Conservation (phyloP, 2,113 vertebrate genomes). For the Eleginops maclovinus region DNA sequence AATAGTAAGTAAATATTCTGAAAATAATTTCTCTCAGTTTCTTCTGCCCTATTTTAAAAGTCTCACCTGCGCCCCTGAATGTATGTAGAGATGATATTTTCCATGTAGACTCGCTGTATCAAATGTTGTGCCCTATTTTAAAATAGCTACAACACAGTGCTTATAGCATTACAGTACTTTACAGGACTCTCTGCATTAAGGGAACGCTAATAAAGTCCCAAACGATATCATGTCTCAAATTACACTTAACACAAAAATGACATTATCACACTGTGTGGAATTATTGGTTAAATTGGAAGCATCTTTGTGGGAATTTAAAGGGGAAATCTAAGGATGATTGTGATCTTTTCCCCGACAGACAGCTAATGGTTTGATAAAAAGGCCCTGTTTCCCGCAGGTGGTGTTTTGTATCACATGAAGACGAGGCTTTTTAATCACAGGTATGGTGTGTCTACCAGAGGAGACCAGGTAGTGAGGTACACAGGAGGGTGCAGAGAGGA, state of each 20-base stretch:
- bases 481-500: constrained; percentile 21
- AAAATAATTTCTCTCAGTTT: too few relatives aligned
- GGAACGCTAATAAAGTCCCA: constrained; percentile 12
- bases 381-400: background rate
- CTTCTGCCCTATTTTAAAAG: too few relatives aligned
- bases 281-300: background rate
- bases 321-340: background rate
- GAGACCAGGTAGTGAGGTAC: constrained; percentile 23
- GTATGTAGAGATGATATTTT: background rate
- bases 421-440: constrained; percentile 66
- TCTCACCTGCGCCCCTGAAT: too few relatives aligned
- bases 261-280: background rate
- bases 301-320: background rate
- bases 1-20: too few relatives aligned
- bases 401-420: background rate
- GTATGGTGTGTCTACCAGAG: background rate
- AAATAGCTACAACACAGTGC: background rate
- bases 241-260: too few relatives aligned
- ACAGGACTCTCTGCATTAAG: background rate
- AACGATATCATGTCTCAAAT: constrained; percentile 4
- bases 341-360: background rate
- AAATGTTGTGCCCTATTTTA: background rate
- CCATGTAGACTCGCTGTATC: background rate
- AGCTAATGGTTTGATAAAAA: background rate
- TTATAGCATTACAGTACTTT: background rate